These are phyloP conservation scores for Oscheius sp. DNA, from an alignment of 2,888 invertebrate species.

Conservation along the genomic window DNA sequence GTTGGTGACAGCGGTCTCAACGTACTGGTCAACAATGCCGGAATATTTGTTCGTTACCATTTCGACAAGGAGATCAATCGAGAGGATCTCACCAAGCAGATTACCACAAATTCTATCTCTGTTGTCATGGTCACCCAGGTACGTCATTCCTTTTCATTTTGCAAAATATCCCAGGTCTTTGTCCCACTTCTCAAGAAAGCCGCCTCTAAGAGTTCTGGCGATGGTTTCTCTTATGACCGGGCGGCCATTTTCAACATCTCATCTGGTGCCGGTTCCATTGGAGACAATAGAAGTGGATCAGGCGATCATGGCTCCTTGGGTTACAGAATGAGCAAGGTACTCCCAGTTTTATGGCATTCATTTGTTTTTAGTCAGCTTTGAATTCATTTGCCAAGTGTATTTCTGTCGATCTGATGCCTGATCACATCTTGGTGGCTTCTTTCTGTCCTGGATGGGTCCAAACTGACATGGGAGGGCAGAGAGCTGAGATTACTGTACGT, in stretches of 20 bases:
- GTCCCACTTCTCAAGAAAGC: slow-evolving; percentile 50
- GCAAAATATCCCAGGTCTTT: slow-evolving; percentile 31
- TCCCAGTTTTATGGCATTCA: neutral
- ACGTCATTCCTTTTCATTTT: no score
- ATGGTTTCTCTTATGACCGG: slow-evolving; percentile 42
- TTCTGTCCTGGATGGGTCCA: slow-evolving; percentile 64
- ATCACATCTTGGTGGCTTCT: slow-evolving; percentile 51
- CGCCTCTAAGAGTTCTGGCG: slow-evolving; percentile 24
- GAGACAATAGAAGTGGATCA: slow-evolving; percentile 21
- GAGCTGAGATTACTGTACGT: slow-evolving; percentile 43
- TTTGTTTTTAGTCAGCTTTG: slow-evolving; percentile 47
- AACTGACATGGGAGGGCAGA: slow-evolving; percentile 59
- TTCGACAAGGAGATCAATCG: slow-evolving; percentile 19
- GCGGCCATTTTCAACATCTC: slow-evolving; percentile 61
- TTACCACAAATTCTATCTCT: slow-evolving; percentile 79
- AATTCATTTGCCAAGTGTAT: slow-evolving; percentile 57
- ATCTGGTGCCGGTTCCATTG: slow-evolving; percentile 44
- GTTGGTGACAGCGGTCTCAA: slow-evolving; percentile 32
- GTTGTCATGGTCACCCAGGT: slow-evolving; percentile 49
- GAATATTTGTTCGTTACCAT: slow-evolving; percentile 22
- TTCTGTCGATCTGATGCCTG: slow-evolving; percentile 42
- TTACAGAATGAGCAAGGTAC: slow-evolving; percentile 44
- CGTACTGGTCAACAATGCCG: slow-evolving; percentile 34
- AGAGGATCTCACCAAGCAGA: neutral
- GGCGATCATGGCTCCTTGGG: slow-evolving; percentile 10